Evolutionary conservation across 2,797 vertebrate species (phyloP).

Genomic region (Gallinago stenura): DNA sequence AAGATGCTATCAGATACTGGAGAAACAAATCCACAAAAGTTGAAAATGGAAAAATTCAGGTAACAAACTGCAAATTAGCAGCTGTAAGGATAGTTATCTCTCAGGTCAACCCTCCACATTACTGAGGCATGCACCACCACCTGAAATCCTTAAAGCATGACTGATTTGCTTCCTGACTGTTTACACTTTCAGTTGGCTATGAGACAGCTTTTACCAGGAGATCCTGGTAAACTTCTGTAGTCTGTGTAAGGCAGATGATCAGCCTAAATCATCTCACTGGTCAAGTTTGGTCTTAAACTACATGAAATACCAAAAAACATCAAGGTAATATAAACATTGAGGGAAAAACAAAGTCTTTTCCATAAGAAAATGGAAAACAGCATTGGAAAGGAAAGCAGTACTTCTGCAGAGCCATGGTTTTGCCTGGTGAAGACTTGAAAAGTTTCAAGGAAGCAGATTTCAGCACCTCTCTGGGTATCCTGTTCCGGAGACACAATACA

Average conservation of each 20-base stretch:
- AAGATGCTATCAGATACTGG: neutral
- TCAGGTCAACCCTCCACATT: neutral
- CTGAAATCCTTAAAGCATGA: neutral
- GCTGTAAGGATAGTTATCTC: neutral
- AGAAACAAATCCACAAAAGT: neutral
- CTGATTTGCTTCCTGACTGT: neutral
- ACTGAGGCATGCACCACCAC: neutral
- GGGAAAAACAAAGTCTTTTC: neutral
- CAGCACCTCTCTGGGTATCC: neutral
- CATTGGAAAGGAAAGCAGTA: neutral
- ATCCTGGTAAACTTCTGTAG: neutral
- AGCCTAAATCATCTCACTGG: neutral
- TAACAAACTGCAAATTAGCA: neutral
- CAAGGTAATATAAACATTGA: neutral
- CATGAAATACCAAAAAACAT: neutral
- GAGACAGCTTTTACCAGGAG: neutral
- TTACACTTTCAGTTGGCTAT: neutral
- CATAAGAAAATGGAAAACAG: neutral
- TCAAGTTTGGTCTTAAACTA: neutral
- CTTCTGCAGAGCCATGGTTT: neutral
- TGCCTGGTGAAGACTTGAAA: neutral
- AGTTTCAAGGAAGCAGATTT: neutral
- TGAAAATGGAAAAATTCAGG: neutral
- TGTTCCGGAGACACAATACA: neutral
- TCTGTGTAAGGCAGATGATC: neutral